Conservation (phyloP, 2,113 vertebrate species). For the Heterotilapia buettikoferi region DNA sequence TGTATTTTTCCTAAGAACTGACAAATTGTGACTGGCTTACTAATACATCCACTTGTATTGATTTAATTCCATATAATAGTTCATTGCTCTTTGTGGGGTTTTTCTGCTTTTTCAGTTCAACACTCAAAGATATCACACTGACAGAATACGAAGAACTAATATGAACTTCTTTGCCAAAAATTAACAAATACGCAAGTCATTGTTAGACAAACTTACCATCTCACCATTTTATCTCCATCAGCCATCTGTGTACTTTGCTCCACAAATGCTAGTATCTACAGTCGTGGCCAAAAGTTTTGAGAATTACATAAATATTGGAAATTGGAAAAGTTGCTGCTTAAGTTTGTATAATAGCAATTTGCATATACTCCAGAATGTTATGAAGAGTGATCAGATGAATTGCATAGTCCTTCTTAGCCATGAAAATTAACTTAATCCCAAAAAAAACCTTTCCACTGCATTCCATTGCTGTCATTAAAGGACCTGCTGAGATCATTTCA, state of each 20-base stretch:
- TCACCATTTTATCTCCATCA: neutral
- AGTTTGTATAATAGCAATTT: too few relatives aligned
- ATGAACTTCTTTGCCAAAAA: neutral
- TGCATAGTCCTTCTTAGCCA: too few relatives aligned
- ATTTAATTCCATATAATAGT: neutral
- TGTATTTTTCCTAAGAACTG: neutral
- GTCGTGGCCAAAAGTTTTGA: too few relatives aligned
- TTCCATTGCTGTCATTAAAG: too few relatives aligned
- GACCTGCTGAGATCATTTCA: too few relatives aligned
- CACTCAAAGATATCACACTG: neutral
- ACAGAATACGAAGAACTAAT: neutral
- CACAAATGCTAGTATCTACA: neutral
- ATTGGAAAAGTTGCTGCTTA: too few relatives aligned
- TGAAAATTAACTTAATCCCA: too few relatives aligned
- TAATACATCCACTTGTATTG: neutral
- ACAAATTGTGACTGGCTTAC: neutral
- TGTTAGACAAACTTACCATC: neutral
- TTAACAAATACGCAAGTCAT: neutral
- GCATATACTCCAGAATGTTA: too few relatives aligned
- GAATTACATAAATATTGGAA: too few relatives aligned
- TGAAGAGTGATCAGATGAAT: too few relatives aligned
- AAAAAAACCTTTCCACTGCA: too few relatives aligned
- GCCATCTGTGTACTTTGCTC: neutral
- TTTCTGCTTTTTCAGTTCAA: neutral
- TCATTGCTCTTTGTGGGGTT: accelerated